A percentile compares a stretch with the other conserved stretches of the same genome.
Evolutionary conservation across 2,888 invertebrate species (phyloP).

Genomic region (Drosophila fulvimacula): DNA sequence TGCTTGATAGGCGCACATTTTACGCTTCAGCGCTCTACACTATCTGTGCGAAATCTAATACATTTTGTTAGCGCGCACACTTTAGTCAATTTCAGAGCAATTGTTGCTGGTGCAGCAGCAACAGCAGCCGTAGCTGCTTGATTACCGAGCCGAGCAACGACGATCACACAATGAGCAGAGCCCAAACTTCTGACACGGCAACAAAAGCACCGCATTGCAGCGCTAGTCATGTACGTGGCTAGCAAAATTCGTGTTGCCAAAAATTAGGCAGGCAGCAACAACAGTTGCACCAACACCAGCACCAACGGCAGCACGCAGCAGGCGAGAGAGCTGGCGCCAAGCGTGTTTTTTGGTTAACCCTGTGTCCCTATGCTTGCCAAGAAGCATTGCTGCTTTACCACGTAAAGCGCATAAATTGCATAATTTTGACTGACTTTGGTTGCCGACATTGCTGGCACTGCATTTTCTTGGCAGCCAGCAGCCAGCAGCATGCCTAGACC

Average conservation of each 20-base stretch:
- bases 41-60: constrained; percentile 77
- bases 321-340: constrained; percentile 68
- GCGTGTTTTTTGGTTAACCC: constrained; percentile 75
- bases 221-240: constrained; percentile 71
- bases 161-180: constrained; percentile 46
- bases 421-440: constrained; percentile 80
- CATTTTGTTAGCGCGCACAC: constrained; percentile 68
- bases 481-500: constrained; percentile 5
- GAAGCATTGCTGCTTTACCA: constrained; percentile 53
- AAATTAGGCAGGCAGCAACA: constrained; percentile 43
- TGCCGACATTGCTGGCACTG: constrained; percentile 66
- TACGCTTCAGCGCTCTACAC: constrained; percentile 65
- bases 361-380: constrained; percentile 57
- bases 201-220: constrained; percentile 67
- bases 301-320: constrained; percentile 16
- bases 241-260: constrained; percentile 76
- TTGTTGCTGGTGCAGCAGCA: constrained; percentile 30
- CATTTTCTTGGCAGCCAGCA: constrained; percentile 72
- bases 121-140: constrained; percentile 25
- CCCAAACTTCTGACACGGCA: constrained; percentile 62
- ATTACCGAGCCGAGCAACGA: constrained; percentile 20
- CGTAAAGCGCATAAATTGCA: constrained; percentile 82
- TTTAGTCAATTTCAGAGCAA: constrained; percentile 60
- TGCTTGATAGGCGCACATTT: constrained; percentile 76
- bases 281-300: constrained; percentile 5